phyloP scores from a whole-genome alignment of 2,797 vertebrate genomes.

The Acipenser transmontanus region DNA sequence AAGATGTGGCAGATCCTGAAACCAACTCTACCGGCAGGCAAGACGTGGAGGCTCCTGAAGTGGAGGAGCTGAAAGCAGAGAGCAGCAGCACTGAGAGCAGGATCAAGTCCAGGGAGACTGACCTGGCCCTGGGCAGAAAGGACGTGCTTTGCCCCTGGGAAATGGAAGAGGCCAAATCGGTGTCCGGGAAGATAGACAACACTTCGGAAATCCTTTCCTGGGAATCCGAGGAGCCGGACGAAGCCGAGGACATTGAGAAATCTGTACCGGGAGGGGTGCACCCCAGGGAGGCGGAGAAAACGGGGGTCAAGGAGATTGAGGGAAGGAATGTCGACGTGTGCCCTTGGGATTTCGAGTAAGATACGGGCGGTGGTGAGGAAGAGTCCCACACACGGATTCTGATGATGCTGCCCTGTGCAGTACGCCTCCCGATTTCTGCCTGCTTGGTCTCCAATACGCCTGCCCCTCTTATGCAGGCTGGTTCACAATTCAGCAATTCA shows the following conservation, averaged over 20 bases:
- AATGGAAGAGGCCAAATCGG: constrained; percentile 24
- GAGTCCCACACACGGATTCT: background rate
- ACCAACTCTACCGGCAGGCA: background rate
- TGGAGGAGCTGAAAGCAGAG: constrained; percentile 15
- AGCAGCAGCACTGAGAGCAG: constrained; percentile 8
- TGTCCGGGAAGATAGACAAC: constrained; percentile 38
- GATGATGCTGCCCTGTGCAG: background rate
- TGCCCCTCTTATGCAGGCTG: too few species aligned
- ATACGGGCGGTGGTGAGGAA: constrained; percentile 50
- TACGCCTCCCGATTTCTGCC: too few species aligned
- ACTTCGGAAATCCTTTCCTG: constrained; percentile 55
- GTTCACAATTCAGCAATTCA: too few species aligned
- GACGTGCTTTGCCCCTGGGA: constrained; percentile 69
- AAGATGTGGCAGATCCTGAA: background rate
- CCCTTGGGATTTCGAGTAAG: constrained; percentile 42
- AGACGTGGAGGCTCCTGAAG: constrained; percentile 9
- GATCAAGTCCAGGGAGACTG: constrained; percentile 31
- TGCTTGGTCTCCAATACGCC: too few species aligned
- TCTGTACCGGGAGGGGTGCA: background rate
- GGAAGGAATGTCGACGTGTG: constrained; percentile 7
- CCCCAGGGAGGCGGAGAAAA: fast-evolving
- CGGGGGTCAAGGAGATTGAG: background rate
- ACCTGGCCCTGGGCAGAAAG: constrained; percentile 42
- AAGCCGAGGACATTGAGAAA: constrained; percentile 22
- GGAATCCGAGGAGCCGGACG: constrained; percentile 48